Conservation (phyloP, 2,888 invertebrate genomes). For the Orchesellides sinensis region DNA sequence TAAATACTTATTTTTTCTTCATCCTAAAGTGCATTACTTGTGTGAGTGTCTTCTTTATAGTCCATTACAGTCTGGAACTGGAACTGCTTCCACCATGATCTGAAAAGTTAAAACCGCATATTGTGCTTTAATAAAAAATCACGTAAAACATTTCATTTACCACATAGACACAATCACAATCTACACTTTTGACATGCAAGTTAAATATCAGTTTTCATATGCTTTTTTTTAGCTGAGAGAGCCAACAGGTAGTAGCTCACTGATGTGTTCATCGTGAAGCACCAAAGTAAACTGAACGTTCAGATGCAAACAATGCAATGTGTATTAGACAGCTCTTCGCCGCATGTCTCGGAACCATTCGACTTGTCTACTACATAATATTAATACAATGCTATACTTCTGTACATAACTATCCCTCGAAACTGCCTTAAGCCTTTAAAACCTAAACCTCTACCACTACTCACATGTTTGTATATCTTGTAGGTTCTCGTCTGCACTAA, state of each 20-base stretch:
- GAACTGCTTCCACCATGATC: no score
- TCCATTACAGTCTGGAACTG: no score
- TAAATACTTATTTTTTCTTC: no score
- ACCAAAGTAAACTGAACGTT: constrained; percentile 41
- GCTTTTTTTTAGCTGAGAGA: constrained; percentile 1
- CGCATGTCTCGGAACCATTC: constrained; percentile 35
- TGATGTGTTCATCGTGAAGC: constrained; percentile 49
- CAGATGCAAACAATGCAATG: constrained; percentile 30
- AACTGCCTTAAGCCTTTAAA: no score
- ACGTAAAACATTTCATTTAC: neutral
- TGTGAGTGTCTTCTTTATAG: no score
- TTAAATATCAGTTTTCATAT: constrained; percentile 8
- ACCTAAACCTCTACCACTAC: no score
- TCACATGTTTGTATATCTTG: no score
- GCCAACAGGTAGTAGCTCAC: constrained; percentile 45
- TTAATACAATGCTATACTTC: no score
- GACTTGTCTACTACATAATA: constrained; percentile 5
- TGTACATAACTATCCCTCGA: no score
- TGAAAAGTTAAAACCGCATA: neutral
- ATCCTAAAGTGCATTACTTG: no score
- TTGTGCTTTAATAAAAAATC: no score
- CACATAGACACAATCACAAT: neutral
- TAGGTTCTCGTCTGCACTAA: no score
- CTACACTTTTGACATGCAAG: neutral
- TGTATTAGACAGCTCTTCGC: constrained; percentile 19